These are phyloP conservation scores for Tenualosa ilisha DNA, from an alignment of 2,797 vertebrate species.

Conservation along the genomic window DNA sequence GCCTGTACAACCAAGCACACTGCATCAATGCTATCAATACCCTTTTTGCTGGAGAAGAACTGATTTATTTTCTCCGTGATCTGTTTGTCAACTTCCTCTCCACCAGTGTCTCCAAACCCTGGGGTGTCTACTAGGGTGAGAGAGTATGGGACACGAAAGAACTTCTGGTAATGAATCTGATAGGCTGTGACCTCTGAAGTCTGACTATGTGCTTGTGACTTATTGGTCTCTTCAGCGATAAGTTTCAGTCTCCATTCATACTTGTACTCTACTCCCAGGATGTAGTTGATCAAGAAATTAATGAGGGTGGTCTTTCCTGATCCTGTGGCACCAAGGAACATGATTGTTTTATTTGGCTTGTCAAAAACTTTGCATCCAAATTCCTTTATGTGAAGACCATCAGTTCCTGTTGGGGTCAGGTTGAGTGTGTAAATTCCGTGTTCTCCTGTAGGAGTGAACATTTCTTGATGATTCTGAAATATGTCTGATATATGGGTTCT, in stretches of 20 bases:
- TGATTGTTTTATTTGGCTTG: slow-evolving; percentile 22
- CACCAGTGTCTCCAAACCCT: slow-evolving; percentile 51
- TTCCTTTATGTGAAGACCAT: too few relatives aligned
- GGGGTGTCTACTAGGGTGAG: slow-evolving; percentile 48
- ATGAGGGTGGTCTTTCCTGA: slow-evolving; percentile 49
- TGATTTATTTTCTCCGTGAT: slow-evolving; percentile 44
- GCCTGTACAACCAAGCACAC: slow-evolving; percentile 48
- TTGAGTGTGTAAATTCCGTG: too few relatives aligned
- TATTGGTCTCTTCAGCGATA: slow-evolving; percentile 44
- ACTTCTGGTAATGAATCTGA: slow-evolving; percentile 48
- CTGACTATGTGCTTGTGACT: slow-evolving; percentile 56
- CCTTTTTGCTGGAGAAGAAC: slow-evolving; percentile 28
- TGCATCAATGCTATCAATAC: slow-evolving; percentile 35
- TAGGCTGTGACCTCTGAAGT: slow-evolving; percentile 56
- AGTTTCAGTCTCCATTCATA: slow-evolving; percentile 47
- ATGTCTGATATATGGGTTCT: too few relatives aligned
- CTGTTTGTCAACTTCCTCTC: slow-evolving; percentile 46
- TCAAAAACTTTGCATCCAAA: too few relatives aligned
- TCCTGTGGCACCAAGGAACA: slow-evolving; percentile 42
- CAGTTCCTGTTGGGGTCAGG: too few relatives aligned
- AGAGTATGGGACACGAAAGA: slow-evolving; percentile 46
- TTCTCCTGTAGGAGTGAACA: too few relatives aligned
- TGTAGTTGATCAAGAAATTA: slow-evolving; percentile 51
- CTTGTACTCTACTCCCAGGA: slow-evolving; percentile 58
- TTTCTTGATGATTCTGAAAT: too few relatives aligned